Evolutionary conservation across 2,797 vertebrate species (phyloP).

Genomic region (Buceros bicornis): DNA sequence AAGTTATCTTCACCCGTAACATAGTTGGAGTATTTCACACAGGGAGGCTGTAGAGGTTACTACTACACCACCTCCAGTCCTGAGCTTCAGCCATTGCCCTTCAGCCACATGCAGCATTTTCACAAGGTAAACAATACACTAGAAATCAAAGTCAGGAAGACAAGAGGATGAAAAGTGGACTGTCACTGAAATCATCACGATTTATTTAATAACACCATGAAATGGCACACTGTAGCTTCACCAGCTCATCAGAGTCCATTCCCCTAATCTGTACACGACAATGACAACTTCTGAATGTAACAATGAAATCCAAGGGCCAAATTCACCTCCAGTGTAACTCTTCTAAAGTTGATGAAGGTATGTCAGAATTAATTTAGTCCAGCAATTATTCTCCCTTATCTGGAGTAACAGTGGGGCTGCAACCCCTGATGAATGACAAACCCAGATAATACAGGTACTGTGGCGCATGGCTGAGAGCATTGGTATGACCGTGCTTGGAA

Average conservation of each 20-base stretch:
- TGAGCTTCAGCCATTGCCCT: background rate
- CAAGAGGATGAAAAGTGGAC: background rate
- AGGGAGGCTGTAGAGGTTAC: background rate
- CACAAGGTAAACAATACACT: background rate
- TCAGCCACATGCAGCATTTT: background rate
- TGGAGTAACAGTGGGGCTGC: background rate
- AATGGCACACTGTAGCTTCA: background rate
- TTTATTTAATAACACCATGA: constrained; percentile 24
- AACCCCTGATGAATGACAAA: background rate
- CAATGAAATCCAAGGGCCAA: background rate
- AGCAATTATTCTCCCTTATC: background rate
- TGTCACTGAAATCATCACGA: background rate
- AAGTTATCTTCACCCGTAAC: background rate
- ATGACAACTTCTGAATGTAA: constrained; percentile 16
- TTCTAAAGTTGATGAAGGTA: background rate
- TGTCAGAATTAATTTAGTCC: background rate
- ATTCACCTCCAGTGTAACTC: background rate
- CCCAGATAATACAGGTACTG: accelerated
- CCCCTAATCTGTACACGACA: background rate
- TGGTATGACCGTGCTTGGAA: background rate
- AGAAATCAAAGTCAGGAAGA: background rate
- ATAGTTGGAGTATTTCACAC: background rate
- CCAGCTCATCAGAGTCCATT: background rate
- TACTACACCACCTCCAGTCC: background rate
- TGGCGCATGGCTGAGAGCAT: background rate